phyloP scores from a whole-genome alignment of 2,888 invertebrate genomes.

The Drosophila macrothrix region DNA sequence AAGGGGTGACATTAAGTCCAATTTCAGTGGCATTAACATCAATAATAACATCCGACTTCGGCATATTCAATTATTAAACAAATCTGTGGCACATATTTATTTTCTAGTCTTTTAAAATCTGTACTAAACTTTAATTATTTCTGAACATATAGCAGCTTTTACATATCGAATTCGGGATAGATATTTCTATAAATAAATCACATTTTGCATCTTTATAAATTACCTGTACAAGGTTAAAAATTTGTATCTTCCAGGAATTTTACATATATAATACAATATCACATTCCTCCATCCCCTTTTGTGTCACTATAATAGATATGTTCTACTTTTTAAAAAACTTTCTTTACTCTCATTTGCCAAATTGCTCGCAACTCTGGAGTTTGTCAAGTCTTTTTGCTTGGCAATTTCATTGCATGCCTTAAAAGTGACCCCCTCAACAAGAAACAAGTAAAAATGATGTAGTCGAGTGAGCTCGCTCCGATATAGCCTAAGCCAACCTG shows the following conservation, averaged over 20 bases:
- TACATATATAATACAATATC: not conserved
- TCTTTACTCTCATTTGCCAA: not conserved
- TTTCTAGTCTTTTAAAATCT: not conserved
- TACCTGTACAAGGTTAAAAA: not conserved
- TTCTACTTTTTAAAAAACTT: not conserved
- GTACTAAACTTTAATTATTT: not conserved
- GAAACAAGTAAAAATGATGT: not conserved
- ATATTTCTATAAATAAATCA: not conserved
- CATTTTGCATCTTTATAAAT: not conserved
- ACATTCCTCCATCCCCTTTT: rapidly evolving
- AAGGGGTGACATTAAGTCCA: not conserved
- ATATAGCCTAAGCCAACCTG: not conserved
- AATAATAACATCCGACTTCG: not conserved
- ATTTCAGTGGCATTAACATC: not conserved
- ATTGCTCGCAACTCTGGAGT: conserved; percentile 4
- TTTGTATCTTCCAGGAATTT: too few species aligned
- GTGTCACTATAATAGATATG: not conserved
- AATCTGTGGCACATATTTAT: not conserved
- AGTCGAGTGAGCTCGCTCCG: not conserved
- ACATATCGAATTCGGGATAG: not conserved
- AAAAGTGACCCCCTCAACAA: not conserved
- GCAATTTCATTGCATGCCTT: not conserved
- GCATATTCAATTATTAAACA: not conserved
- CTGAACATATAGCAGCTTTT: too few species aligned
- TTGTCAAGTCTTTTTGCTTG: conserved; percentile 7